phyloP scores from a whole-genome alignment of 2,797 vertebrate genomes.

The Taeniopygia guttata region DNA sequence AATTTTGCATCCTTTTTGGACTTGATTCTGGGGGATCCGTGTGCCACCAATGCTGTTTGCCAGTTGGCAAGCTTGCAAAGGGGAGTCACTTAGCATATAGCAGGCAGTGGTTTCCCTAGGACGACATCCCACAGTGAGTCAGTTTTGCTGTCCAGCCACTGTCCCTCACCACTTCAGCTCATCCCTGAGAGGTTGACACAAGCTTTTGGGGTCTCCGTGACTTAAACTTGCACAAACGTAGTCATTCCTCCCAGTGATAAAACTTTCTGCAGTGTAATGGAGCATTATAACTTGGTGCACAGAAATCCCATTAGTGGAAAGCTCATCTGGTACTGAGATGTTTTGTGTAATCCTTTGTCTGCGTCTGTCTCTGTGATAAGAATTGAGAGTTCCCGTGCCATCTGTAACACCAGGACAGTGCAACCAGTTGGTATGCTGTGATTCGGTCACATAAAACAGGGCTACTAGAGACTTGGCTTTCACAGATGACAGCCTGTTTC shows the following conservation, averaged over 20 bases:
- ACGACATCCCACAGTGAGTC: neutral
- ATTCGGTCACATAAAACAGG: neutral
- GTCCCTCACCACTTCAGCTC: neutral
- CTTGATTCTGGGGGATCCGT: neutral
- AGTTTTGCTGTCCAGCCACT: neutral
- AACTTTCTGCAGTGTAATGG: neutral
- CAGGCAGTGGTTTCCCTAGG: neutral
- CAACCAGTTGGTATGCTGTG: neutral
- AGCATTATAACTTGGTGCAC: neutral
- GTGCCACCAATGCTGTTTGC: neutral
- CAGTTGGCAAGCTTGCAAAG: neutral
- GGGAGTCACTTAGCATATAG: neutral
- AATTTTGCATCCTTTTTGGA: neutral
- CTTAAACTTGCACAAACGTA: neutral
- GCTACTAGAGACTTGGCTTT: neutral
- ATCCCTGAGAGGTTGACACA: accelerated
- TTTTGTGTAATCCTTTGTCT: neutral
- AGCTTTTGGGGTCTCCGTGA: neutral
- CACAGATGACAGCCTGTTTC: neutral
- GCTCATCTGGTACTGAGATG: neutral
- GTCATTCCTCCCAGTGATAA: neutral
- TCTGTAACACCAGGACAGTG: neutral
- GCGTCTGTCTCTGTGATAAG: neutral
- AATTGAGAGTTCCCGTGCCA: neutral
- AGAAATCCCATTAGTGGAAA: neutral